Evolutionary conservation across 2,888 invertebrate genomes (phyloP).

Genomic region (Heliconius ismenius): DNA sequence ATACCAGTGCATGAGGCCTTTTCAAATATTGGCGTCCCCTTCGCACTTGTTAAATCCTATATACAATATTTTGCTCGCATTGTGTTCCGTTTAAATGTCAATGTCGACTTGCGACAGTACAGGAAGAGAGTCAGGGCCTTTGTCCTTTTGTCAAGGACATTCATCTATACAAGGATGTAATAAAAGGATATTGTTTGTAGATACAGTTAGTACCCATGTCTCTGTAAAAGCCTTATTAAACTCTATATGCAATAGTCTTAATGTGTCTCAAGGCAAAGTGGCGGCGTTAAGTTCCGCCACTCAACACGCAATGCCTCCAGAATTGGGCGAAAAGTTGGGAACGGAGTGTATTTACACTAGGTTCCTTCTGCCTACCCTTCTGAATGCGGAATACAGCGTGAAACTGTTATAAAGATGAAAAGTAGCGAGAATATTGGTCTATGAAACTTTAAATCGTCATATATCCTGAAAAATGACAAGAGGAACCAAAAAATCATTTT

Average conservation of each 20-base stretch:
- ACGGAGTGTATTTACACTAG: too few relatives aligned
- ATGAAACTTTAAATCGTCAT: not conserved
- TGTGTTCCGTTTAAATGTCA: conserved; percentile 68
- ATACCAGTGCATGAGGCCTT: conserved; percentile 56
- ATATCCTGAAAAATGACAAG: not conserved
- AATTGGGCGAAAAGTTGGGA: too few relatives aligned
- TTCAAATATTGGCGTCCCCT: conserved; percentile 49
- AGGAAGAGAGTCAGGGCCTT: conserved; percentile 68
- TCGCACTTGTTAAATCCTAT: conserved; percentile 53
- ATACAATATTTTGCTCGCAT: conserved; percentile 44
- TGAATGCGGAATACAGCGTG: too few relatives aligned
- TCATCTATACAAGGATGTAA: conserved; percentile 37
- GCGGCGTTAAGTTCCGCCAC: too few relatives aligned
- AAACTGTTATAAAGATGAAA: too few relatives aligned
- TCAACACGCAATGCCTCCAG: too few relatives aligned
- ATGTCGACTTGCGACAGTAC: conserved; percentile 65
- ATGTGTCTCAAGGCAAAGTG: too few relatives aligned
- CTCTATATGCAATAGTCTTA: not conserved
- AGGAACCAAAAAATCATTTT: too few relatives aligned
- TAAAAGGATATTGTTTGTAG: conserved; percentile 32
- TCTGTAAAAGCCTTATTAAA: not conserved
- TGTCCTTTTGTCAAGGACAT: conserved; percentile 58
- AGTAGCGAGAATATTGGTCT: too few relatives aligned
- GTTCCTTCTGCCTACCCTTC: too few relatives aligned
- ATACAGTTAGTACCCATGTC: not conserved